A percentile compares a stretch with the other conserved stretches of the same genome.
Conservation (phyloP, 2,797 vertebrate genomes). For the Amblyopsis hoosieri region DNA sequence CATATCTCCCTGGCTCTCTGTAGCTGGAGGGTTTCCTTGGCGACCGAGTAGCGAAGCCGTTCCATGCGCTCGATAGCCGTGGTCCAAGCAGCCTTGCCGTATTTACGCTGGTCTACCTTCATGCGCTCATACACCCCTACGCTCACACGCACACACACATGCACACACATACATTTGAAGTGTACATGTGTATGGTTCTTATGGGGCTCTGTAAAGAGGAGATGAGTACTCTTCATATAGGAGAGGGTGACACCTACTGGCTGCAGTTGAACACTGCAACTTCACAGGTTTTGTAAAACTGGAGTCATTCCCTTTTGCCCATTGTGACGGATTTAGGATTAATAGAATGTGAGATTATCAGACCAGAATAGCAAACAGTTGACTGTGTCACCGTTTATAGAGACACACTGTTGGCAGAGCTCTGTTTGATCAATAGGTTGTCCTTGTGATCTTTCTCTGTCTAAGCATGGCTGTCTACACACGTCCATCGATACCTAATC, state of each 20-base stretch:
- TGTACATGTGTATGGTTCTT: not conserved
- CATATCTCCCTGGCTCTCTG: constrained; percentile 97
- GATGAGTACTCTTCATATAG: not conserved
- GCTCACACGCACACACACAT: constrained; percentile 14
- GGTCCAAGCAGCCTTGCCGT: constrained; percentile 95
- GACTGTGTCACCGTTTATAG: constrained; percentile 28
- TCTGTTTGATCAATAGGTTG: constrained; percentile 56
- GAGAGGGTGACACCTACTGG: constrained; percentile 63
- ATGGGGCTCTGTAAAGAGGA: not conserved
- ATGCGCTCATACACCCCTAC: constrained; percentile 93
- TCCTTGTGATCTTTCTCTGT: constrained; percentile 60
- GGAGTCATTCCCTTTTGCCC: not conserved
- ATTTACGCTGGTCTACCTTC: constrained; percentile 93
- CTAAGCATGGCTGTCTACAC: constrained; percentile 40
- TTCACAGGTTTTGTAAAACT: not conserved
- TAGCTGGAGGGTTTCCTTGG: constrained; percentile 95
- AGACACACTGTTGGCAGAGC: constrained; percentile 34
- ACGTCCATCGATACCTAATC: constrained; percentile 58
- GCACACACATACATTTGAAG: constrained; percentile 9
- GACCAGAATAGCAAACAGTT: constrained; percentile 16
- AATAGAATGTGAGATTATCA: constrained; percentile 30
- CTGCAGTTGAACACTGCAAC: constrained; percentile 38
- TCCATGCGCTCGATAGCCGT: constrained; percentile 94
- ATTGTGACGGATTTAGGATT: constrained; percentile 28
- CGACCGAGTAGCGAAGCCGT: constrained; percentile 91